These are phyloP conservation scores for Peromyscus leucopus DNA, from an alignment of 2,113 vertebrate genomes.

Conservation along the genomic window DNA sequence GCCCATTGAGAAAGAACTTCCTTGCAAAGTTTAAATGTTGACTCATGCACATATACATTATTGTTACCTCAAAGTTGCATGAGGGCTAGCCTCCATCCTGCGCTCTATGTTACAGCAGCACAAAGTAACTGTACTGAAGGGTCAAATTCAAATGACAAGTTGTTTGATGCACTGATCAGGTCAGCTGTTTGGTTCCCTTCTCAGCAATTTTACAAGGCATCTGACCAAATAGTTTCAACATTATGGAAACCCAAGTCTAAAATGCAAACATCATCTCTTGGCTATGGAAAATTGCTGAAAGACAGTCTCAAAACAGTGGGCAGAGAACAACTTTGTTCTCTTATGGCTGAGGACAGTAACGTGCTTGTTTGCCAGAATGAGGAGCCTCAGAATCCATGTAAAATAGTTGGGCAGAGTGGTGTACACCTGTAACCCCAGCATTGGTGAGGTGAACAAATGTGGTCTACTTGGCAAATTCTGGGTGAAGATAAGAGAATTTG, in stretches of 20 bases:
- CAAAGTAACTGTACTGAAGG: background rate
- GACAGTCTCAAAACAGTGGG: background rate
- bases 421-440: background rate
- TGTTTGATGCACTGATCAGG: background rate
- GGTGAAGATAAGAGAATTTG: background rate
- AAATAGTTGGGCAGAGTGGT: background rate
- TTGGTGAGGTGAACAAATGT: background rate
- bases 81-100: background rate
- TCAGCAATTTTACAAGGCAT: conserved; percentile 13
- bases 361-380: background rate
- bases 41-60: background rate
- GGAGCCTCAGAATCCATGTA: background rate
- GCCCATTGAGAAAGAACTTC: background rate
- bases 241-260: background rate
- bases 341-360: too few species aligned
- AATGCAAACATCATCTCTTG: background rate
- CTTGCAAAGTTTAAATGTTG: background rate
- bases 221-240: background rate
- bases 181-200: conserved; percentile 23
- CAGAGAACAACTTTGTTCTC: background rate
- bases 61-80: background rate
- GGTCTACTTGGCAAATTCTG: background rate
- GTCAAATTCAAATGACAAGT: background rate
- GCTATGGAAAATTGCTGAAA: background rate
- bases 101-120: background rate